Conservation (phyloP, 1,140 invertebrate genomes). For the Drosophila pachea region DNA sequence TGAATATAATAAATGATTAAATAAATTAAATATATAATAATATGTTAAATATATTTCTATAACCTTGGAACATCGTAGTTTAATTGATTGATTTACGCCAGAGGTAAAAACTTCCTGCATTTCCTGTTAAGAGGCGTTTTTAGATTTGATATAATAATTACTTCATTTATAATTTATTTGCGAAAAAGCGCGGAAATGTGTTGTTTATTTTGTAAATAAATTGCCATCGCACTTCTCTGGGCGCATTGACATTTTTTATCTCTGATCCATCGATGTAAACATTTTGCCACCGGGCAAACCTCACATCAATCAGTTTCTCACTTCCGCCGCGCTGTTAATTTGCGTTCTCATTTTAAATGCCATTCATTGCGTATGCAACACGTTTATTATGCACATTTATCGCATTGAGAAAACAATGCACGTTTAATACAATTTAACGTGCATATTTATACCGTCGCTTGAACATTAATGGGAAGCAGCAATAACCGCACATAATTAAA, state of each 20-base stretch:
- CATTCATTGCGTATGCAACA: slow-evolving; percentile 23
- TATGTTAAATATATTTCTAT: not conserved
- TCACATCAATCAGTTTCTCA: slow-evolving; percentile 22
- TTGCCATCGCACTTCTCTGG: not conserved
- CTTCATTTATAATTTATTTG: too few relatives aligned
- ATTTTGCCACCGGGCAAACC: slow-evolving; percentile 1
- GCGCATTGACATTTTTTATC: not conserved
- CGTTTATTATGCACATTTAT: slow-evolving; percentile 63
- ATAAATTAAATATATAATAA: not conserved
- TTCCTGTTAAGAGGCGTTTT: too few relatives aligned
- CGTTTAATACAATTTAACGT: slow-evolving; percentile 47
- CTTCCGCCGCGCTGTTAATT: slow-evolving; percentile 10
- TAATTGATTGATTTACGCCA: too few relatives aligned
- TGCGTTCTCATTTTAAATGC: slow-evolving; percentile 31
- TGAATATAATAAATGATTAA: too few relatives aligned
- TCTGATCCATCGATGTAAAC: not conserved
- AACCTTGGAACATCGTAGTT: too few relatives aligned
- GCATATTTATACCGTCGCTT: slow-evolving; percentile 51
- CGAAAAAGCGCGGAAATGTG: not conserved
- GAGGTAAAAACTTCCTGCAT: too few relatives aligned
- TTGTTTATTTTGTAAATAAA: slow-evolving; percentile 7
- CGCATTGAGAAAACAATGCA: slow-evolving; percentile 54
- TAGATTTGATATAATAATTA: too few relatives aligned
- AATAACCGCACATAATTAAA: slow-evolving; percentile 52
- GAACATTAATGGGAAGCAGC: slow-evolving; percentile 53